Evolutionary conservation across 2,888 invertebrate species (phyloP).

Genomic region (Drosophila tripunctata): DNA sequence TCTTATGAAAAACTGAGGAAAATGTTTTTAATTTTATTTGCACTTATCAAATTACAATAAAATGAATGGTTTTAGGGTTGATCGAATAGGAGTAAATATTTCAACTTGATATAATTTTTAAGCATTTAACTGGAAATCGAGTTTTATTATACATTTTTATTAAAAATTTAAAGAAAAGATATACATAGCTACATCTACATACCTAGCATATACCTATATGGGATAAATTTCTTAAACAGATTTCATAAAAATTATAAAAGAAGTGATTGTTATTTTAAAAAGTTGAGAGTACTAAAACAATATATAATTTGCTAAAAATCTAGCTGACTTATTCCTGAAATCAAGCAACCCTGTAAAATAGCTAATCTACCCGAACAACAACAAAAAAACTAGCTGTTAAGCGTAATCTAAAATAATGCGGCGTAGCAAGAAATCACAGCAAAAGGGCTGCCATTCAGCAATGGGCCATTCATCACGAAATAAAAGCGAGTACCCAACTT

Average conservation of each 20-base stretch:
- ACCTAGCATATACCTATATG: no score
- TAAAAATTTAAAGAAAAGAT: no score
- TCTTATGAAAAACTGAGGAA: neutral
- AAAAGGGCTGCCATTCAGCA: conserved; percentile 62
- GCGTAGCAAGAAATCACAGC: conserved; percentile 62
- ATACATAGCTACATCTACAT: no score
- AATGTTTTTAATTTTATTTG: neutral
- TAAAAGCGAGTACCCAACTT: conserved; percentile 27
- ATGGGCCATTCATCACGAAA: conserved; percentile 62
- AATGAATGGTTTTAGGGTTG: neutral
- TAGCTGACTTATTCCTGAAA: neutral
- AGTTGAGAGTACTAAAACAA: neutral
- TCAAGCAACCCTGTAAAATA: neutral
- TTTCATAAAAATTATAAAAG: no score
- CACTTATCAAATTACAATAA: neutral
- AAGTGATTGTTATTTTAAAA: no score
- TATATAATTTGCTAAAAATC: neutral
- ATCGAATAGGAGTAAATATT: neutral
- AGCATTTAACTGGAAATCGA: no score
- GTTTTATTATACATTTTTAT: neutral
- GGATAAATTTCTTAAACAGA: no score
- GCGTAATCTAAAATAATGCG: conserved; percentile 53
- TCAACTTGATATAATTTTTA: neutral
- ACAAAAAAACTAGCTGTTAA: neutral
- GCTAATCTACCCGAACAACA: conserved; percentile 30